Evolutionary conservation across 2,113 vertebrate genomes (phyloP).

Genomic region (Xiphias gladius): DNA sequence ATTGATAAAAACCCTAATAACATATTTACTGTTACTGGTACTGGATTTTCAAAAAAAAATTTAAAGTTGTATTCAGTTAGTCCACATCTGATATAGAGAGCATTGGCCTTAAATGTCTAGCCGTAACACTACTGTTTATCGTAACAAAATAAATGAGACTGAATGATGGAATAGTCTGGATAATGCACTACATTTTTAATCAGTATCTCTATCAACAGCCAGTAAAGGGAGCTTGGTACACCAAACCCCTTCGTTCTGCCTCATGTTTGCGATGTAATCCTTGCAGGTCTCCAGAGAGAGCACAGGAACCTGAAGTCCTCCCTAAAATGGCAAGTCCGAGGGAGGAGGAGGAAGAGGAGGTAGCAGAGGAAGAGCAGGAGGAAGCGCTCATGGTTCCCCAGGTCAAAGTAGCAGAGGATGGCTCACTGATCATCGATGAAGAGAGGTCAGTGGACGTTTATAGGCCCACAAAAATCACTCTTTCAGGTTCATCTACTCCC

Average conservation of each 20-base stretch:
- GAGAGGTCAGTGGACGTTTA: slow-evolving; percentile 87
- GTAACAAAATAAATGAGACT: background rate
- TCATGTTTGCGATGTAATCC: background rate
- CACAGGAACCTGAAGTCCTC: slow-evolving; percentile 22
- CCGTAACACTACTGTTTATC: background rate
- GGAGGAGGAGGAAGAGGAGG: slow-evolving; percentile 62
- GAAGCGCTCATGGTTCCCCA: slow-evolving; percentile 89
- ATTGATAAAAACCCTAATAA: no score
- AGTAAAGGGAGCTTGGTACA: background rate
- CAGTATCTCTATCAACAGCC: background rate
- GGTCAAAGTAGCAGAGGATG: slow-evolving; percentile 98
- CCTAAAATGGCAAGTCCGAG: background rate
- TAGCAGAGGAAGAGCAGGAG: slow-evolving; percentile 78
- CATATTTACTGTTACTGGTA: no score
- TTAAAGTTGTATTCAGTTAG: background rate
- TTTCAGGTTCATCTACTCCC: background rate
- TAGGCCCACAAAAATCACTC: background rate
- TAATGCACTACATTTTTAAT: background rate
- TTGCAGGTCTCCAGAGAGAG: slow-evolving; percentile 63
- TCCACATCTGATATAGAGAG: background rate
- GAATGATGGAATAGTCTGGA: background rate
- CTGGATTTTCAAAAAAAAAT: no score
- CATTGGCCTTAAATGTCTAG: background rate
- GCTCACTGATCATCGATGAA: slow-evolving; percentile 97
- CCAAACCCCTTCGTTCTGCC: background rate